Base-by-base conservation (phyloP, 2,113 vertebrate species). In the Pitta sordida region DNA sequence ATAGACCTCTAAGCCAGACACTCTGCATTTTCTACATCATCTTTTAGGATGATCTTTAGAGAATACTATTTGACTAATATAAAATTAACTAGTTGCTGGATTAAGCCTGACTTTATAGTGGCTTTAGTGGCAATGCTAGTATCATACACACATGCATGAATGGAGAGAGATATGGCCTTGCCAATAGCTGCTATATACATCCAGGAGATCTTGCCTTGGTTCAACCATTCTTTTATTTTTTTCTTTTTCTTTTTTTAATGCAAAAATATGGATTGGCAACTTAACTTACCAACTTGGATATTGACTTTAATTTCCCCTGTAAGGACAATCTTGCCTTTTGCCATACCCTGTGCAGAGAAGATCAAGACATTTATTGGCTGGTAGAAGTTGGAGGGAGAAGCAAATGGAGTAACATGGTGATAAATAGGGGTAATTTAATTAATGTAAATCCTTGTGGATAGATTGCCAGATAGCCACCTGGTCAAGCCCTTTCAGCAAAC, bases 241-340 rank as follows among this genome's bases (percentile, higher is more conserved):
- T 15, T 30, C 43, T 29, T 19, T 26, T 37, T 52, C 30, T 43
- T 41, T 52, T 58, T 52, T 75, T 1, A 44, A 65, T 78, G 15
- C 18, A 85, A 56, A 77, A 83, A 36, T 27, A 51, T 36, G 20
- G 21, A 76, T 52, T 49, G 11, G 2, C 10, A 75, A 36, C 8
- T 55, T 59, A 62, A 96, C 93, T 96, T 75, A 95, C 94, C 84
- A 39, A 37, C 18, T 56, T 78, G 84, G 56, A 97, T 74, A n/a
- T 73, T 22, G 67, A 98, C 43, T 79, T 52, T 21, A 30, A 93
- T 49, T 81, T 88, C 63, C 21, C 98, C 98, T 48, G 98, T 94
- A n/a, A 91, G n/a, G 36, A 97, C 37, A 60, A 99, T 98, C 43
- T 80, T 95, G 85, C 98, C 97, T 96, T 95, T 98, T 67, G 96